Base-by-base conservation (phyloP, 1,140 invertebrate species). In the Zaprionus tsacasi region DNA sequence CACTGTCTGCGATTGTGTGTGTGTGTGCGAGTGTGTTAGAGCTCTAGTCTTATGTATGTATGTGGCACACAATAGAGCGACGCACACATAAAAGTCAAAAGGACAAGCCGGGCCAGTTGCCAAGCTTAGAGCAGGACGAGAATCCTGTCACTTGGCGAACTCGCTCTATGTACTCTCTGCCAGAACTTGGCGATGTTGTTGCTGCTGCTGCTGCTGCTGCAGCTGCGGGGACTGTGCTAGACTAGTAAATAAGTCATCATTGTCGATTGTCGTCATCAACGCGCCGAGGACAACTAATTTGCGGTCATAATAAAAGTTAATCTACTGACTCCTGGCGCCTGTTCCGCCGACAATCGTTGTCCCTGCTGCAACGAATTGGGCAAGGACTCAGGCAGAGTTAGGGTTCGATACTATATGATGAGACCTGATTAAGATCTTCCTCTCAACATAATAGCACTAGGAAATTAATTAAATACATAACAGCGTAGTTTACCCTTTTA, bases 271-370 rank as follows among this genome's bases (percentile, higher is more conserved):
- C 85, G 85, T 89, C 85, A 89, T 89, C 85, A 89, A 81, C 85
- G 78, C 83, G 83, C 76, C 73, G 78, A 90, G 85, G 86, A 92
- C 91, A 92, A 91, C 91, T 92, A 91, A 92, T 92, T 92, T 92
- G 91, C 87, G 91, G 91, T 91, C 82, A 92, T 92, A 92, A 92
- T 91, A 92, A 91, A 91, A 92, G 91, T 92, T 92, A 91, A 92
- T 92, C 85, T 89, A 89, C 81, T 89, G 81, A 85, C 85, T 89
- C 75, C 76, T 81, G 73, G 70, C 75, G 54, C 64, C 59, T 65
- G 78, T 70, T 80, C 21, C 52, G 60, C 54, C 56, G 27, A 36
- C 45, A 61, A 38, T 1, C 13, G 38, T 25, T 70, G 67, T 64
- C 36, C 11, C 56, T 75, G 66, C 72, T 76, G 69, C 52, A 72